These are phyloP conservation scores for Eriosoma lanigerum DNA, from an alignment of 1,140 invertebrate species.

Conservation along the genomic window DNA sequence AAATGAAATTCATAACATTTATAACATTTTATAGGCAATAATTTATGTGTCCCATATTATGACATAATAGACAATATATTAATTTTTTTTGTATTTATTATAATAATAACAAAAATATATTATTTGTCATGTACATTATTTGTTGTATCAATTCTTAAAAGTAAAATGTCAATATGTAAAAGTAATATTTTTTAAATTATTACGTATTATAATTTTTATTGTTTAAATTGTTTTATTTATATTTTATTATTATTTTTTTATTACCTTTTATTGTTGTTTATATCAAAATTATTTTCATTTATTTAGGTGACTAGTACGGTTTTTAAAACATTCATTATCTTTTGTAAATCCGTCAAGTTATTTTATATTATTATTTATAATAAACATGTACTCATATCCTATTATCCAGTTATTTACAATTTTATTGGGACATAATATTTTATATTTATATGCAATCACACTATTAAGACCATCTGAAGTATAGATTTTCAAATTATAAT, in stretches of 20 bases:
- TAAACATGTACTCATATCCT: conserved; percentile 25
- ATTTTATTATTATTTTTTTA: conserved; percentile 11
- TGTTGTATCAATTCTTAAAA: not conserved
- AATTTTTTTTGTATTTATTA: not conserved
- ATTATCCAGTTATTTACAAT: not conserved
- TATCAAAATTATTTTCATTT: conserved; percentile 1
- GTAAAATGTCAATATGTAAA: not conserved
- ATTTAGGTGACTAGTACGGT: not conserved
- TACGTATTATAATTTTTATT: conserved; percentile 13
- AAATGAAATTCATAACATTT: not conserved
- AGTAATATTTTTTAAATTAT: not conserved
- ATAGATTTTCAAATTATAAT: too few species aligned
- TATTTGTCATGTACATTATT: conserved; percentile 19
- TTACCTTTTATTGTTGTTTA: conserved; percentile 12
- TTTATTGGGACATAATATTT: not conserved
- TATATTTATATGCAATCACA: too few species aligned
- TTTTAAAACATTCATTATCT: not conserved
- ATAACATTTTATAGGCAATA: not conserved
- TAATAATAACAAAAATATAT: not conserved
- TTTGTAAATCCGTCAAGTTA: conserved; percentile 9
- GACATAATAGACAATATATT: not conserved
- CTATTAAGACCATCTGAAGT: too few species aligned
- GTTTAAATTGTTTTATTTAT: conserved; percentile 8
- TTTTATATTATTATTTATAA: conserved; percentile 22
- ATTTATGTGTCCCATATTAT: not conserved